phyloP scores from a whole-genome alignment of 2,888 invertebrate species.

The Abrostola tripartita region DNA sequence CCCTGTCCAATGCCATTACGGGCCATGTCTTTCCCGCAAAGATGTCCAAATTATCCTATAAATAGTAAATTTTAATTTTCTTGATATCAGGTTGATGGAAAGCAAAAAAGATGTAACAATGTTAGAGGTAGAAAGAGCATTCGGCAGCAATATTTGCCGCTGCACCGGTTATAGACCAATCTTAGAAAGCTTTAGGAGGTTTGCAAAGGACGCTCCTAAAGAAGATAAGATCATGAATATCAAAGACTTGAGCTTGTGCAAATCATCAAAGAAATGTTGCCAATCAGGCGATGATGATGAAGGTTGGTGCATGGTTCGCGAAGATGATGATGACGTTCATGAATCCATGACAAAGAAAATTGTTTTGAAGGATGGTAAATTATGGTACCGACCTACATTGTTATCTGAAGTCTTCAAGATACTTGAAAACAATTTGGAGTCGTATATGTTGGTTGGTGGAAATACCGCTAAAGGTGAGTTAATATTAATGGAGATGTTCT shows the following conservation, averaged over 20 bases:
- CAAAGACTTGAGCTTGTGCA: slow-evolving; percentile 41
- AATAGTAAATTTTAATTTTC: neutral
- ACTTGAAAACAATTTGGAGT: slow-evolving; percentile 62
- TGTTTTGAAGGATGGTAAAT: slow-evolving; percentile 66
- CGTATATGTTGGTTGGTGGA: slow-evolving; percentile 90
- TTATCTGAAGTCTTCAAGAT: slow-evolving; percentile 82
- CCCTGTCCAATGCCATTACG: too few species aligned
- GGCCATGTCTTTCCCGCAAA: too few species aligned
- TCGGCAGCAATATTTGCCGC: slow-evolving; percentile 92
- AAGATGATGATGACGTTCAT: slow-evolving; percentile 53
- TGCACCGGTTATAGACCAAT: slow-evolving; percentile 92
- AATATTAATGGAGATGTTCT: neutral
- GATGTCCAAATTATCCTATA: neutral
- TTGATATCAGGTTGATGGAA: slow-evolving; percentile 73
- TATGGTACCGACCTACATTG: slow-evolving; percentile 85
- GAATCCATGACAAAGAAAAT: slow-evolving; percentile 49
- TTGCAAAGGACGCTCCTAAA: slow-evolving; percentile 81
- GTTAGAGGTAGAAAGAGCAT: slow-evolving; percentile 90
- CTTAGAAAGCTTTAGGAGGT: slow-evolving; percentile 89
- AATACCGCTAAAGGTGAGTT: slow-evolving; percentile 90
- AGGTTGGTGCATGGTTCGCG: slow-evolving; percentile 69
- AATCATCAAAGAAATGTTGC: slow-evolving; percentile 51
- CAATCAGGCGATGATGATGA: slow-evolving; percentile 44
- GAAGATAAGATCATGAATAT: slow-evolving; percentile 44
- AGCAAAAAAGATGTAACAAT: slow-evolving; percentile 82